These are phyloP conservation scores for Zhuqinia jingwanae DNA, from an alignment of 2,888 invertebrate genomes.

Conservation along the genomic window DNA sequence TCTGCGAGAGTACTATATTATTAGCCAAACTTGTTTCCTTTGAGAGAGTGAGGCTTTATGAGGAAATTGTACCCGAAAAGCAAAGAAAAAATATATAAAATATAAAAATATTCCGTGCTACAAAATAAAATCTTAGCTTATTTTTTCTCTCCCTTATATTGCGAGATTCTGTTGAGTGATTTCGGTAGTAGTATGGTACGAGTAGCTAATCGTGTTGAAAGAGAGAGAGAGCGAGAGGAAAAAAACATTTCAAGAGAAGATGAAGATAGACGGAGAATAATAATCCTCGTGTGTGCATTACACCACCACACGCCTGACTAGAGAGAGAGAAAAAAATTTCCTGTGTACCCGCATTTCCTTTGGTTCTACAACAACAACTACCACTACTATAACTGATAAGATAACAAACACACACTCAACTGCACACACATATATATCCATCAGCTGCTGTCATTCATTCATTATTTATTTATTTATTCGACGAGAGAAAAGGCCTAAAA, in stretches of 20 bases:
- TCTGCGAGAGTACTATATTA: constrained; percentile 46
- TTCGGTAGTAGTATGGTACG: constrained; percentile 19
- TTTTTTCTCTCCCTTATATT: constrained; percentile 30
- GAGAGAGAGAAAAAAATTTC: too few relatives aligned
- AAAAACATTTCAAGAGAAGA: not conserved
- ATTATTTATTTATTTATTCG: constrained; percentile 71
- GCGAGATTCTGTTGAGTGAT: constrained; percentile 50
- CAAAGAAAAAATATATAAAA: too few relatives aligned
- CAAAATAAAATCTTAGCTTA: constrained; percentile 7
- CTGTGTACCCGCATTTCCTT: too few relatives aligned
- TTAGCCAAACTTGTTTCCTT: constrained; percentile 40
- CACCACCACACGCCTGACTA: not conserved
- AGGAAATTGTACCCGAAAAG: constrained; percentile 29
- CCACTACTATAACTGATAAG: not conserved
- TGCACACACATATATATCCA: constrained; percentile 66
- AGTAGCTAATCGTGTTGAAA: not conserved
- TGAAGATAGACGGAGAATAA: constrained; percentile 20
- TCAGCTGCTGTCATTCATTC: constrained; percentile 67
- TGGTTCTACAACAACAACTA: not conserved
- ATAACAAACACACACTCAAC: constrained; percentile 29
- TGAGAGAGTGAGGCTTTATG: not conserved
- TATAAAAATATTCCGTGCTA: not conserved
- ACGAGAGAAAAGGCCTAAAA: constrained; percentile 41
- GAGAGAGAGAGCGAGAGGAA: not conserved
- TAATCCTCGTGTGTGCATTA: too few relatives aligned